Evolutionary conservation across 1,140 invertebrate species (phyloP).

Genomic region (Hycleus cichorii): DNA sequence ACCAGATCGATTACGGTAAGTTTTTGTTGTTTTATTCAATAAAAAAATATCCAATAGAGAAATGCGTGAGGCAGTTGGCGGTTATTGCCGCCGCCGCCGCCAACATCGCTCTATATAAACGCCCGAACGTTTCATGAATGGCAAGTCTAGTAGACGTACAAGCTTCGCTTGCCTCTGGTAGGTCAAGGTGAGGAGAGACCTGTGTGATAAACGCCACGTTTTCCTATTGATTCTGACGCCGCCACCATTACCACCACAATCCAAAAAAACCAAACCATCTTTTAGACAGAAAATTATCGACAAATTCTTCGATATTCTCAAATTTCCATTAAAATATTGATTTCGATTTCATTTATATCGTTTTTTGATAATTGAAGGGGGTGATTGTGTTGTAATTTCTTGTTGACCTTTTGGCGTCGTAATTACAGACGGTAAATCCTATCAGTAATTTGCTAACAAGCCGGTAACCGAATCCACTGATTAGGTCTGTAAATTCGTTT

Average conservation of each 20-base stretch:
- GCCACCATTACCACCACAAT: constrained; percentile 4
- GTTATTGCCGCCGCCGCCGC: too few species aligned
- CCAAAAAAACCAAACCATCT: too few species aligned
- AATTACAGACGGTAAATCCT: constrained; percentile 16
- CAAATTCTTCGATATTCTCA: too few species aligned
- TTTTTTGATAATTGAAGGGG: too few species aligned
- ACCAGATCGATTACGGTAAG: constrained; percentile 69
- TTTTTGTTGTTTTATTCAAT: constrained; percentile 11
- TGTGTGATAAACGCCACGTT: constrained; percentile 14
- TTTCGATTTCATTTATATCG: too few species aligned
- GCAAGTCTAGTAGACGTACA: not conserved
- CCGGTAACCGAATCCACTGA: constrained; percentile 21
- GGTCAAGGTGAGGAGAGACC: constrained; percentile 18
- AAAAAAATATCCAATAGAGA: not conserved
- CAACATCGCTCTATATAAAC: too few species aligned
- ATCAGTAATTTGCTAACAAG: constrained; percentile 22
- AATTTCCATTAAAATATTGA: too few species aligned
- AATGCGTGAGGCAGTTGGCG: too few species aligned
- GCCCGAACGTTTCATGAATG: constrained; percentile 3
- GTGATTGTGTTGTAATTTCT: constrained; percentile 1
- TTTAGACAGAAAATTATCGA: too few species aligned
- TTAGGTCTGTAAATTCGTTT: constrained; percentile 22
- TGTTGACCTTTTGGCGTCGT: constrained; percentile 11
- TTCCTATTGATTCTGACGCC: constrained; percentile 15
- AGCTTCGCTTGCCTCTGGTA: constrained; percentile 6